phyloP scores from a whole-genome alignment of 2,888 invertebrate species.

The Eretmocerus hayati region DNA sequence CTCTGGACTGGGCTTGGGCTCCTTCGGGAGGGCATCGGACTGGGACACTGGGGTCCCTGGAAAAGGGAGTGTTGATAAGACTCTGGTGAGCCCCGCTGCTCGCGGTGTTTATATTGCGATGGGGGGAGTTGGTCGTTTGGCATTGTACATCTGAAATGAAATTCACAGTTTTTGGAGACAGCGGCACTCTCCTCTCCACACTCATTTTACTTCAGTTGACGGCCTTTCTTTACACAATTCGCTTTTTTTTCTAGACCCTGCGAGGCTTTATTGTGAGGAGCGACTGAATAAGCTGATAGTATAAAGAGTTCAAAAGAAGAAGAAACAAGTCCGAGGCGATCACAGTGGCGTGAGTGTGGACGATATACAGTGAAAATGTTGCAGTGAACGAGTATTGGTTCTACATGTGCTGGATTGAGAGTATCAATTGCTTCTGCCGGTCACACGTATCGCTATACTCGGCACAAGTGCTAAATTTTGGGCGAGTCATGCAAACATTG shows the following conservation, averaged over 20 bases:
- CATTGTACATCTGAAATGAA: slow-evolving; percentile 42
- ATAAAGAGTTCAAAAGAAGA: too few relatives aligned
- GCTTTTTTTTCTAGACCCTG: neutral
- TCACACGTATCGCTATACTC: too few relatives aligned
- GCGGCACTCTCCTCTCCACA: slow-evolving; percentile 4
- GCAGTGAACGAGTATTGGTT: too few relatives aligned
- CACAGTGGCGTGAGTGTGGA: too few relatives aligned
- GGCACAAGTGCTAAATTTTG: too few relatives aligned
- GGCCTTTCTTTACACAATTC: neutral
- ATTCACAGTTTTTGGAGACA: slow-evolving; percentile 22
- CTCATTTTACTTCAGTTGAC: neutral
- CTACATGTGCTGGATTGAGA: too few relatives aligned
- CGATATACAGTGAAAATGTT: too few relatives aligned
- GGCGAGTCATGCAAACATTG: too few relatives aligned
- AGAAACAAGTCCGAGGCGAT: too few relatives aligned
- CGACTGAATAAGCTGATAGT: neutral
- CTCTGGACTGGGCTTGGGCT: slow-evolving; percentile 25
- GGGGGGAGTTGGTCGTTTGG: slow-evolving; percentile 46
- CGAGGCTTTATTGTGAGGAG: neutral
- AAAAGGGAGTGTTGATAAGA: slow-evolving; percentile 46
- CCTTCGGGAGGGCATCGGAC: slow-evolving; percentile 37
- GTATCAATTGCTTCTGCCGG: too few relatives aligned
- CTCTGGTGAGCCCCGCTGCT: slow-evolving; percentile 37
- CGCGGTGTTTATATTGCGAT: slow-evolving; percentile 34
- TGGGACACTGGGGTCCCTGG: slow-evolving; percentile 43